Base-by-base conservation (phyloP, 2,888 invertebrate genomes). In the Slavum lentiscoides region DNA sequence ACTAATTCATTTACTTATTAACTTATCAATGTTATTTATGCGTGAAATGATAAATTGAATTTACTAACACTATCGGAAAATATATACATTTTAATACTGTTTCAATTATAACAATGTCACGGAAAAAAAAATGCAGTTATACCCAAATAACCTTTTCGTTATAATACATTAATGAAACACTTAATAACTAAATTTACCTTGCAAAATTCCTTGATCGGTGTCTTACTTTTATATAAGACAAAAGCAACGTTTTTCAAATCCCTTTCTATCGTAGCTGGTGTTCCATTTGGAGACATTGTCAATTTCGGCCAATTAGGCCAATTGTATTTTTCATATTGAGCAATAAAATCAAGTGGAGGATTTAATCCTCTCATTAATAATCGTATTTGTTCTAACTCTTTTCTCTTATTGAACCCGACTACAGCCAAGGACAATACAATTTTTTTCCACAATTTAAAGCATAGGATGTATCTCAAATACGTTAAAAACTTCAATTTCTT, bases 401-500 rank as follows among this genome's bases (percentile, higher is more conserved):
- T 72, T 58, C 58, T 72, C 17, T 80, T 80, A 64, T 66, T 15
- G n/a, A 13, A 17, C 0, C 23, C 69, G 21, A 13, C 30, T 53
- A 62, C 11, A 5, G 70, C 21, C 15, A 30, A 80, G 1, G 55
- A 72, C 8, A 39, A 17, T 49, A 76, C 19, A 21, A 23, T 43
- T 80, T 66, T 80, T 64, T 43, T 64, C 80, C 80, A 80, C 17
- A 72, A 9, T 55, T 80, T 80, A 64, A 70, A 66, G 70, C 72
- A 58, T n/a, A 80, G 13, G 66, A 80, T 72, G 11, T 72, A 80
- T 43, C 80, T 19, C 7, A 80, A 72, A 58, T 80, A 80, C 19
- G 80, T 72, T 43, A 80, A 39, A 80, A 72, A 80, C 15, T 58
- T 70, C 39, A 80, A 23, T 43, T 58, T 72, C 43, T 11, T 7